Evolutionary conservation across 2,797 vertebrate genomes (phyloP).

Genomic region (Erpetoichthys calabaricus): DNA sequence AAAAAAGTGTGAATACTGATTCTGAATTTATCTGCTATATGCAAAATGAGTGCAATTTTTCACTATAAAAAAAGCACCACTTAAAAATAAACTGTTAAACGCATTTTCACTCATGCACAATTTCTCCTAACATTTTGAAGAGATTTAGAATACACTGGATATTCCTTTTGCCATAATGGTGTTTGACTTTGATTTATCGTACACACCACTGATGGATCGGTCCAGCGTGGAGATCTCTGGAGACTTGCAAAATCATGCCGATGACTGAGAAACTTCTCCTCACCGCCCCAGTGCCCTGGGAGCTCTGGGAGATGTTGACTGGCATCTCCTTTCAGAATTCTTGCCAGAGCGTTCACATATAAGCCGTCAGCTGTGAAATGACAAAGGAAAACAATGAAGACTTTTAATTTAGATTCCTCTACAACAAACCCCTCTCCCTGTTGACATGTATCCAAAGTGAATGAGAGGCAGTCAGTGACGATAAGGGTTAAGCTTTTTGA

Average conservation of each 20-base stretch:
- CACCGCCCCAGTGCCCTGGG: constrained; percentile 21
- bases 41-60: too few relatives aligned
- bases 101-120: too few relatives aligned
- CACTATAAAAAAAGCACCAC: too few relatives aligned
- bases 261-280: constrained; percentile 25
- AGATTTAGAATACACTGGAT: too few relatives aligned
- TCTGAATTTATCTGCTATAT: too few relatives aligned
- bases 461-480: too few relatives aligned
- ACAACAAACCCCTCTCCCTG: background rate
- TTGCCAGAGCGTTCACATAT: constrained; percentile 22
- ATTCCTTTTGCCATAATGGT: too few relatives aligned
- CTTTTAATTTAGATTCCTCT: background rate
- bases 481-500: background rate
- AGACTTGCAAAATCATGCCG: constrained; percentile 27
- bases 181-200: background rate
- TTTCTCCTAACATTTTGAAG: too few relatives aligned
- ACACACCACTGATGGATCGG: constrained; percentile 16
- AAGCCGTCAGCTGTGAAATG: constrained; percentile 17
- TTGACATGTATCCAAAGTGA: too few relatives aligned
- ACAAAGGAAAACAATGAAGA: background rate
- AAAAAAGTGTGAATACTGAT: too few relatives aligned
- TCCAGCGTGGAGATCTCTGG: constrained; percentile 24
- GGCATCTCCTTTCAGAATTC: constrained; percentile 26
- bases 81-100: too few relatives aligned
- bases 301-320: constrained; percentile 24